These are phyloP conservation scores for Hyposoter dolosus DNA, from an alignment of 2,888 invertebrate genomes.

Conservation along the genomic window DNA sequence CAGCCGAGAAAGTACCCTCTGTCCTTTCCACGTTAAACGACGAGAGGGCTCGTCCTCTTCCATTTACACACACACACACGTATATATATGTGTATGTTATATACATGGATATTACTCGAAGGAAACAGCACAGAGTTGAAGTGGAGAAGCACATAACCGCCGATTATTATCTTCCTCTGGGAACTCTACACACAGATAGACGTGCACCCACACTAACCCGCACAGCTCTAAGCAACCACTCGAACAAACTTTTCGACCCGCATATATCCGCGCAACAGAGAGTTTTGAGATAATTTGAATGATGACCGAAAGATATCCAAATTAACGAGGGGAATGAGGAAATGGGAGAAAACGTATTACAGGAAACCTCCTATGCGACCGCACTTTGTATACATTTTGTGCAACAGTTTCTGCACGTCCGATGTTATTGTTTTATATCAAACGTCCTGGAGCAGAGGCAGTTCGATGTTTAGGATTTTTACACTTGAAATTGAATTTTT, in stretches of 20 bases:
- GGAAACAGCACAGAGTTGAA: slow-evolving; percentile 46
- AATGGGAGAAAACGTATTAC: slow-evolving; percentile 22
- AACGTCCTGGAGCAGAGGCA: not conserved
- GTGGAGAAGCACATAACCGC: slow-evolving; percentile 61
- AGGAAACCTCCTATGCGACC: slow-evolving; percentile 18
- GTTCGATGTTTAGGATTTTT: too few species aligned
- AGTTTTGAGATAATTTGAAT: slow-evolving; percentile 44
- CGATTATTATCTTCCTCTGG: slow-evolving; percentile 69
- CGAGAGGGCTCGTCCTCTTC: slow-evolving; percentile 37
- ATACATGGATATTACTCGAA: slow-evolving; percentile 12
- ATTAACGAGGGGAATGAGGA: slow-evolving; percentile 46
- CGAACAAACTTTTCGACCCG: slow-evolving; percentile 35
- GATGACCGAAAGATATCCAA: slow-evolving; percentile 60
- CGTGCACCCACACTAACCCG: slow-evolving; percentile 20
- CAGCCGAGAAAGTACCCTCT: slow-evolving; percentile 49
- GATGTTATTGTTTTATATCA: not conserved
- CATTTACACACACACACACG: not conserved
- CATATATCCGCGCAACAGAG: slow-evolving; percentile 34
- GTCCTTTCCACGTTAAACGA: slow-evolving; percentile 56
- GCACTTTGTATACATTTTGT: slow-evolving; percentile 16
- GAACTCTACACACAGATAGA: slow-evolving; percentile 36
- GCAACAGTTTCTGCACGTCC: not conserved
- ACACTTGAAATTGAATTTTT: too few species aligned
- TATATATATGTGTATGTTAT: not conserved
- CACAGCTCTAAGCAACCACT: slow-evolving; percentile 30